These are phyloP conservation scores for Choloepus hoffmanni DNA, from an alignment of 2,113 vertebrate genomes.

Conservation along the genomic window DNA sequence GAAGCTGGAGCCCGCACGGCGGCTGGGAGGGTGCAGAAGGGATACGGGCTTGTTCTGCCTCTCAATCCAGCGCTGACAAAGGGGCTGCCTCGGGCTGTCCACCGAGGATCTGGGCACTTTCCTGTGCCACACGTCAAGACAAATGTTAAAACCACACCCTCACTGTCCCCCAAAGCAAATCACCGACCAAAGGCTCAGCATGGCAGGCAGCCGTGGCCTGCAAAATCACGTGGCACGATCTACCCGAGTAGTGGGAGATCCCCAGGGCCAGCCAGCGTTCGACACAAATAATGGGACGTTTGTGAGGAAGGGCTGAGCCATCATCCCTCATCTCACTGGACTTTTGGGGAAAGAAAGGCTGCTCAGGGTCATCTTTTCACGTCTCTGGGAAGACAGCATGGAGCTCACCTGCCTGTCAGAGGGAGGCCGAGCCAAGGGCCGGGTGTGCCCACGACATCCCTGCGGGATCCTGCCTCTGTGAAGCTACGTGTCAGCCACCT, in stretches of 20 bases:
- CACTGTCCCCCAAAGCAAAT: not conserved
- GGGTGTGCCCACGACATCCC: rapidly evolving
- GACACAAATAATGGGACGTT: not conserved
- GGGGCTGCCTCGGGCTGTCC: rapidly evolving
- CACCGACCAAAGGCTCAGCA: not conserved
- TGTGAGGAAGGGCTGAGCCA: rapidly evolving
- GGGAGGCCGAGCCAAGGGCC: not conserved
- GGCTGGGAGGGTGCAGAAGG: not conserved
- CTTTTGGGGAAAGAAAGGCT: not conserved
- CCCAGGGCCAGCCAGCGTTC: not conserved
- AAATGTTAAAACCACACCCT: not conserved
- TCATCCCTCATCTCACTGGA: not conserved
- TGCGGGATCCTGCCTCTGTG: not conserved
- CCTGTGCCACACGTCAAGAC: not conserved
- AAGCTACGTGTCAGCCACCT: too few relatives aligned
- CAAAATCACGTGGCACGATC: too few relatives aligned
- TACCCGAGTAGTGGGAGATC: not conserved
- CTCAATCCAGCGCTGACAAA: not conserved
- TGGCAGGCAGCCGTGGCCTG: not conserved
- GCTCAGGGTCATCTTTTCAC: rapidly evolving
- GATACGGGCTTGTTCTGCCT: rapidly evolving
- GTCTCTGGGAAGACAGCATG: rapidly evolving
- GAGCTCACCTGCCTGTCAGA: rapidly evolving
- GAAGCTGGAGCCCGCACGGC: not conserved
- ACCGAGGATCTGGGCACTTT: rapidly evolving